phyloP scores from a whole-genome alignment of 2,113 vertebrate species.

The Colius striatus region DNA sequence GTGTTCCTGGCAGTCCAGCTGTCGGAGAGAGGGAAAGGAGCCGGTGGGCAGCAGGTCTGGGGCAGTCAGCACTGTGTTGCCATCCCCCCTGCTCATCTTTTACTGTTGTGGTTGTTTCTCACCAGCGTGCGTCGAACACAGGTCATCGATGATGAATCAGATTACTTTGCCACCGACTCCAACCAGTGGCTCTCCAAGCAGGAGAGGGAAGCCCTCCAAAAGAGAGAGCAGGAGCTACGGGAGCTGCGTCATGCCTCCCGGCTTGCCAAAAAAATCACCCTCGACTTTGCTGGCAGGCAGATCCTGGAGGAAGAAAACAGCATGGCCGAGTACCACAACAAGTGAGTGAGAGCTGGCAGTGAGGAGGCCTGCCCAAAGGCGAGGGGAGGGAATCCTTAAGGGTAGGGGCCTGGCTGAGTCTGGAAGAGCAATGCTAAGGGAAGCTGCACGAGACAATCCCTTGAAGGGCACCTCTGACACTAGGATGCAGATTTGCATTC shows the following conservation, averaged over 20 bases:
- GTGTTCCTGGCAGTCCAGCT: not conserved
- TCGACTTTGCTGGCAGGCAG: conserved; percentile 94
- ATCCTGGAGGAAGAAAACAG: conserved; percentile 84
- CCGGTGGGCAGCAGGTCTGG: not conserved
- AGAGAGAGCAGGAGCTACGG: conserved; percentile 87
- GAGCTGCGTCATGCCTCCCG: conserved; percentile 90
- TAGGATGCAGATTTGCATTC: not conserved
- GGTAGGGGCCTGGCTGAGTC: not conserved
- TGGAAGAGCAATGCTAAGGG: not conserved
- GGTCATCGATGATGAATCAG: conserved; percentile 94
- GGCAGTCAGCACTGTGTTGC: not conserved
- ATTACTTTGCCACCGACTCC: conserved; percentile 94
- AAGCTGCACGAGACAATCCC: not conserved
- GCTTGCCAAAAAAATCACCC: conserved; percentile 87
- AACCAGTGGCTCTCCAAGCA: conserved; percentile 94
- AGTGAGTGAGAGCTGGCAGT: conserved; percentile 67
- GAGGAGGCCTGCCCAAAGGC: fast-evolving
- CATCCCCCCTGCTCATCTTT: not conserved
- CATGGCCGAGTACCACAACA: conserved; percentile 87
- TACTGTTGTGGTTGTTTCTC: not conserved
- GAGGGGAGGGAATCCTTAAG: fast-evolving
- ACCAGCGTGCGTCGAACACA: conserved; percentile 90
- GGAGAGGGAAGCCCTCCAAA: conserved; percentile 86
- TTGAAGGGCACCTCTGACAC: not conserved
- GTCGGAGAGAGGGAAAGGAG: not conserved